Conservation (phyloP, 2,888 invertebrate species). For the Cheilosia vernalis region DNA sequence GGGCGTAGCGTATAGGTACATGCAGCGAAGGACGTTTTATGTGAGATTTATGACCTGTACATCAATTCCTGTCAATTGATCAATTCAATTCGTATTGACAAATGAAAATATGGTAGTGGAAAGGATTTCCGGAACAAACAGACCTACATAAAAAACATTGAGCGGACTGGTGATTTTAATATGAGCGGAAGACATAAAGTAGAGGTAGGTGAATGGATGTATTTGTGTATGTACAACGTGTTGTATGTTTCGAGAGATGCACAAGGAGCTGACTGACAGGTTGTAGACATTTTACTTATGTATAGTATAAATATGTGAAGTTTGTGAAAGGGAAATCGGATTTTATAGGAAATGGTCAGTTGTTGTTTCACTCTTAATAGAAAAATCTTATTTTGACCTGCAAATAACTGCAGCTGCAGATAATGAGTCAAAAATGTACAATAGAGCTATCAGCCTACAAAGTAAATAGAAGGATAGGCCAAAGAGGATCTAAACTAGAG, state of each 20-base stretch:
- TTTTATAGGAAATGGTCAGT: too few species aligned
- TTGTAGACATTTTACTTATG: too few species aligned
- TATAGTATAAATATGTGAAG: too few species aligned
- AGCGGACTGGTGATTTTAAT: conserved; percentile 9
- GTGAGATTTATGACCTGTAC: conserved; percentile 52
- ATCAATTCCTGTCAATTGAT: conserved; percentile 46
- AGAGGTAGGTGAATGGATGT: neutral
- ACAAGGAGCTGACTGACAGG: conserved; percentile 6
- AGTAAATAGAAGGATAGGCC: too few species aligned
- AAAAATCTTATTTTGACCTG: too few species aligned
- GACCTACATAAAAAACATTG: neutral
- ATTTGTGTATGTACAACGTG: neutral
- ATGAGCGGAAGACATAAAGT: neutral
- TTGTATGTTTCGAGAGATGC: neutral
- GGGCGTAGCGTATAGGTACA: neutral
- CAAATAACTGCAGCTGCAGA: too few species aligned
- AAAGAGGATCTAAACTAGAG: too few species aligned
- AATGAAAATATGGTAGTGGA: conserved; percentile 1
- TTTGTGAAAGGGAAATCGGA: too few species aligned
- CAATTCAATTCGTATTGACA: conserved; percentile 8
- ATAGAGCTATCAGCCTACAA: too few species aligned
- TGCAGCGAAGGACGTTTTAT: conserved; percentile 24
- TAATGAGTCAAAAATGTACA: too few species aligned
- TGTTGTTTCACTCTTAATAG: too few species aligned
- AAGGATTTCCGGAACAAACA: conserved; percentile 25